Percentiles rank a stretch among this genome's conserved stretches.
phyloP scores from a whole-genome alignment of 2,797 vertebrate genomes.

The Pangasius sanitwongsei region DNA sequence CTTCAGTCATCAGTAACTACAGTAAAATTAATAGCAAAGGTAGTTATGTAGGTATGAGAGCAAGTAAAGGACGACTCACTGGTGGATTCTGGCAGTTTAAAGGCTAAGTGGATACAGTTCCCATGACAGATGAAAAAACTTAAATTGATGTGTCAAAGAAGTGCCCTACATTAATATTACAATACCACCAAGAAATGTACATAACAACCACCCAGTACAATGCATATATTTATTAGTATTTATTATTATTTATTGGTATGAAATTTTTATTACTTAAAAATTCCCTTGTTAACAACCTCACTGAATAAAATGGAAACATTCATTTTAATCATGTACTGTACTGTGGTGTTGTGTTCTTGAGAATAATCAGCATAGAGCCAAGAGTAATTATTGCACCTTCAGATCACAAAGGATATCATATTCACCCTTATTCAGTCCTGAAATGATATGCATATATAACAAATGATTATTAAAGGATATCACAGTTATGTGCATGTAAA shows the following conservation, averaged over 20 bases:
- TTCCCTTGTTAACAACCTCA: not conserved
- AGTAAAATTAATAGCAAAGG: not conserved
- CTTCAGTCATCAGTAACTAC: not conserved
- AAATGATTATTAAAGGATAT: constrained; percentile 19
- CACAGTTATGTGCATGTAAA: not conserved
- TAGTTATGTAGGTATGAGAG: not conserved
- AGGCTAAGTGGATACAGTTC: not conserved
- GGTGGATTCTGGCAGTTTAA: not conserved
- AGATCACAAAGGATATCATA: constrained; percentile 3
- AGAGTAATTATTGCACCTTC: constrained; percentile 10
- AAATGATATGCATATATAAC: constrained; percentile 1
- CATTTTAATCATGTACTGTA: not conserved
- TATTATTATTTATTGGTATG: not conserved
- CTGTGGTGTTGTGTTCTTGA: not conserved
- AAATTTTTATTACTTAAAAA: not conserved
- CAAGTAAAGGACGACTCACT: not conserved
- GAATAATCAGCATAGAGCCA: not conserved
- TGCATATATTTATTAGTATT: not conserved
- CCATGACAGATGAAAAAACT: not conserved
- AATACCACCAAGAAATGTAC: not conserved
- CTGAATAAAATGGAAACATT: constrained; percentile 1
- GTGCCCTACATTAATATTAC: not conserved
- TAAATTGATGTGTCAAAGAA: not conserved
- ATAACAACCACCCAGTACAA: too few species aligned
- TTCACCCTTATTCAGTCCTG: not conserved